Evolutionary conservation across 2,888 invertebrate species (phyloP), one percentile per base, ranked within the genome.

Genomic region (Pollenia amentaria): DNA sequence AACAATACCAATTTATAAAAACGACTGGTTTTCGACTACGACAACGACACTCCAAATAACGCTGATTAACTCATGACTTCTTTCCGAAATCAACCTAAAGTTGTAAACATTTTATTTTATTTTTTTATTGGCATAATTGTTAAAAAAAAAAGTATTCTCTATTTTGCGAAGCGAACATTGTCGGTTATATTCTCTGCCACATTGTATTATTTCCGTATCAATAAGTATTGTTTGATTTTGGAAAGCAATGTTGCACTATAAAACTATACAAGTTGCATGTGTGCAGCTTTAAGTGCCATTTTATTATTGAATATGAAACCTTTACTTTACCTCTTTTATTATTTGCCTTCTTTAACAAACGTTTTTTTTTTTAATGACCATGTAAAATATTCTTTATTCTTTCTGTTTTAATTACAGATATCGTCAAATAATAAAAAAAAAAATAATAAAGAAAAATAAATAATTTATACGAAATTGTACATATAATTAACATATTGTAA

Each of bases 361-460:
- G 1, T 40, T 46, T 38, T 51, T 46, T 38, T 51, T 7, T 29
- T 38, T 53, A 48, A 65, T 48, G 40, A 11, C 40, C 10, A 64
- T 18, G 10, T 48, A 72, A 78, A 65, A 48, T 16, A 60, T 60
- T 55, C 2, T 53, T 53, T 70, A 46, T 57, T 44, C 29, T 55
- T 29, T 69, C 16, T 53, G 6, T n/a, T 42, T 53, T 60, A n/a
- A 75, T 84, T 87, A n/a, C 75, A 87, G 87, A 73, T 84, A 84
- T 81, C 77, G 76, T 73, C 83, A 84, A 84, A 67, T 84, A 84
- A 78, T 72, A 64, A 14, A 75, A 51, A 18, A 11, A 44, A 57
- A 53, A 4, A 69, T 12, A 4, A 69, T 12, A 67, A 62, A 48
- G 3, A 78, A 67, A n/a, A 69, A 42, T 18, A 69, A 76, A 72